Evolutionary conservation across 2,888 invertebrate genomes (phyloP), one percentile per base, ranked within the genome.

Genomic region (Plagodis pulveraria): DNA sequence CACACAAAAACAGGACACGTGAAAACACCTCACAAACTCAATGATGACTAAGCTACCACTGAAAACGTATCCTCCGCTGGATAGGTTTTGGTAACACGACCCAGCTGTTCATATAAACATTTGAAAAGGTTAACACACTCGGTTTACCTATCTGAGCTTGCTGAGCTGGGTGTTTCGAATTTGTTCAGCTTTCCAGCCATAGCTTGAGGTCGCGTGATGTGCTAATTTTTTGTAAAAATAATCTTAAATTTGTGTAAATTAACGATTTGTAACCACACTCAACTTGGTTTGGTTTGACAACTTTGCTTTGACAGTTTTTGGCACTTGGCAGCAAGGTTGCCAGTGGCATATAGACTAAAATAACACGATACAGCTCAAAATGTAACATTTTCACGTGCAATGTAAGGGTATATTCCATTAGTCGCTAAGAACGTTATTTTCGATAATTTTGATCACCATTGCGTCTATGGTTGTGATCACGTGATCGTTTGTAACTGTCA

Each of bases 131-230:
- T 84, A 85, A 72, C 78, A 81, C 81, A 83, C 83, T 75, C 76
- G 78, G 72, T 84, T 91, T 95, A 97, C 97, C 97, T 97, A 93
- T 97, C 97, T 66, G 97, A 97, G 89, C 97, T 98, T 67, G 97
- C 97, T 62, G 97, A 97, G 84, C 97, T 97, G 74, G 97, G 97
- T 70, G 97, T 96, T 90, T 97, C 97, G 78, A 96, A 95, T 83
- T 94, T 95, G 78, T 94, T 94, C 83, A 93, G 82, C 82, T 89
- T 91, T 69, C 91, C 92, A 84, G 92, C 88, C 92, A 92, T 92
- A 72, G 80, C 82, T 80, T 76, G 73, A 56, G 57, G 70, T 71
- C 76, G 71, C 74, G 71, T 72, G 74, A 72, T 62, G 58, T 61
- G 58, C 50, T 69, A 72, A 67, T 73, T 70, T 65, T 63, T 70